Base-by-base conservation (phyloP, 2,113 vertebrate genomes). In the Oreotrochilus melanogaster region DNA sequence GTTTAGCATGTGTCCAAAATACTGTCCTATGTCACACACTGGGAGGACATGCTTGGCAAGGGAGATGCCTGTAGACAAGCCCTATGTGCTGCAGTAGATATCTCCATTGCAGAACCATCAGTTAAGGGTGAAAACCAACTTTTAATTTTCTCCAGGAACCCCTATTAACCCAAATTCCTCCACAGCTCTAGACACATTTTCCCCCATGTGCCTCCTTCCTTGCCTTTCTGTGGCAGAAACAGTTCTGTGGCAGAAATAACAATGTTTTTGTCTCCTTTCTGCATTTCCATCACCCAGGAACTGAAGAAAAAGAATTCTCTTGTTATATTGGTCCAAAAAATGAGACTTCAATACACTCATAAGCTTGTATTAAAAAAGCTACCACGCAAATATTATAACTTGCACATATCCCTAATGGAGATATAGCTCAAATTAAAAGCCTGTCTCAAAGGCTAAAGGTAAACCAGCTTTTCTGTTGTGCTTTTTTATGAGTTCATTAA, bases 401-500 rank as follows among this genome's bases (percentile, higher is more conserved):
- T 86, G 53, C 19, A 72, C 48, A 71, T 42, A 87, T 8, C 35
- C 62, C 60, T 94, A 93, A 88, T 4, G 50, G 83, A 91, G 75
- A 58, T 61, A 96, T n/a, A 93, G 82, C 80, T 97, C 93, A 93
- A 89, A 78, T 91, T 80, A 95, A 96, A 95, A 94, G 57, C 90
- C 69, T 80, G 39, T 80, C 83, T 92, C 69, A 78, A 58, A 96
- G 88, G 90, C 80, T 89, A 92, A 88, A 94, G 78, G 90, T 95
- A 96, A 94, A 88, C 45, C 39, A 93, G 71, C 58, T 95, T 74
- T 92, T 89, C 78, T 56, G 57, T 83, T 94, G 65, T 76, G 86
- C 69, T 83, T 78, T 78, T 94, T 96, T 94, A 95, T 97, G 95
- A 92, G 80, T 67, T 90, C 90, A 94, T 95, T 92, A 94, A 89